Evolutionary conservation across 2,797 vertebrate genomes (phyloP), one percentile per base, ranked within the genome.

Genomic region (Anguilla pacifica): DNA sequence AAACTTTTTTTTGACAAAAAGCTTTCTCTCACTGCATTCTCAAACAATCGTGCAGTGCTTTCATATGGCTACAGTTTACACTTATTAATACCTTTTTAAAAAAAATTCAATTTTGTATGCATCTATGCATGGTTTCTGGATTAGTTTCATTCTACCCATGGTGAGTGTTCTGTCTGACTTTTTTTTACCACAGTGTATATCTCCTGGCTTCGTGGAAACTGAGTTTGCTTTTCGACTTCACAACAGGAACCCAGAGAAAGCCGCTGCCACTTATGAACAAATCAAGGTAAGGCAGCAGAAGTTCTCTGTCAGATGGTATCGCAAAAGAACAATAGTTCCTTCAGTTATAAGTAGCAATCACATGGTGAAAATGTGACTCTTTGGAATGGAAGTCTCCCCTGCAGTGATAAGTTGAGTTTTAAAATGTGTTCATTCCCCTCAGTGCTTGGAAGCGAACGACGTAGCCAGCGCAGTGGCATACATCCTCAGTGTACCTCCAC

Each of bases 141-240:
- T 39, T 39, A 13, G 35, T 39, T 74, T 74, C 2, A 74, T 5
- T 74, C 72, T 35, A 28, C 64, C 25, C n/a, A 67, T 67, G 64
- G 72, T 31, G 15, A 19, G 35, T 74, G 10, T 17, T 15, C 19
- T 43, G 39, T 43, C 39, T 25, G 77, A 0, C 43, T 0, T 35
- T 92, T 90, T 90, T 92, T 92, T 91, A 93, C 92, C 86, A 67
- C 93, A 98, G 97, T 94, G 96, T 87, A 97, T 98, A 92, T 98
- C 97, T 92, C 97, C 97, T 83, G 97, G 97, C 86, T 49, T 98
- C 87, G 98, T 98, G 92, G 96, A 97, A 93, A 98, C 97, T 0
- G 96, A 96, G 57, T 98, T 98, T 88, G 92, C 93, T 90, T 93
- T 92, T 84, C 96, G 95, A 59, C 94, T 97, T 77, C 92, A 95